Percentiles rank a stretch among this genome's conserved stretches.
phyloP scores from a whole-genome alignment of 2,797 vertebrate genomes.

The Sebastes oblongus region DNA sequence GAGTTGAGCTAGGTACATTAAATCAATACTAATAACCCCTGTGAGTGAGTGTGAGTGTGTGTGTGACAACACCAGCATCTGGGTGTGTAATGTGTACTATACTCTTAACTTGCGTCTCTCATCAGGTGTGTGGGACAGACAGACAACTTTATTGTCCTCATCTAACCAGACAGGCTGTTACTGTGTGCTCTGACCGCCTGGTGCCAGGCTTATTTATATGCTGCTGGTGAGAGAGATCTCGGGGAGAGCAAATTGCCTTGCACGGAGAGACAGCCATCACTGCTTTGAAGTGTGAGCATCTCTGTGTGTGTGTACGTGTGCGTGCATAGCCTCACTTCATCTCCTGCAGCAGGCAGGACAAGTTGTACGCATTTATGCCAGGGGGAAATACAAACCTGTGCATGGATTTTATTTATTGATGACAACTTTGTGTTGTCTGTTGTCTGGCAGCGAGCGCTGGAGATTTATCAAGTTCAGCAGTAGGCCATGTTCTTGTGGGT shows the following conservation, averaged over 20 bases:
- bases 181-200: conserved; percentile 55
- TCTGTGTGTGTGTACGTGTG: conserved; percentile 21
- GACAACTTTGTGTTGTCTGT: conserved; percentile 39
- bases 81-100: background rate
- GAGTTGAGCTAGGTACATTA: conserved; percentile 55
- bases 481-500: conserved; percentile 44
- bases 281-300: conserved; percentile 69
- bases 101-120: conserved; percentile 40
- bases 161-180: conserved; percentile 72
- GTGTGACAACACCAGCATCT: conserved; percentile 42
- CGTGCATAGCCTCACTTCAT: conserved; percentile 29
- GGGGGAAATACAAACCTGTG: conserved; percentile 29
- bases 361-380: conserved; percentile 36
- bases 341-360: conserved; percentile 23
- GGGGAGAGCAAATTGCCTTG: conserved; percentile 74
- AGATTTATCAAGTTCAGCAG: conserved; percentile 44
- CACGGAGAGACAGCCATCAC: conserved; percentile 63
- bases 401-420: conserved; percentile 57
- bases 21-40: conserved; percentile 75
- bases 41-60: conserved; percentile 4
- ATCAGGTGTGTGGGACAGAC: conserved; percentile 46
- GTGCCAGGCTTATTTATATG: conserved; percentile 79
- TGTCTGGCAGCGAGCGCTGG: conserved; percentile 10
- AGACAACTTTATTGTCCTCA: conserved; percentile 72
- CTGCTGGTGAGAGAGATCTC: conserved; percentile 69